Evolutionary conservation across 2,797 vertebrate species (phyloP).

Genomic region (Lacerta viridis): DNA sequence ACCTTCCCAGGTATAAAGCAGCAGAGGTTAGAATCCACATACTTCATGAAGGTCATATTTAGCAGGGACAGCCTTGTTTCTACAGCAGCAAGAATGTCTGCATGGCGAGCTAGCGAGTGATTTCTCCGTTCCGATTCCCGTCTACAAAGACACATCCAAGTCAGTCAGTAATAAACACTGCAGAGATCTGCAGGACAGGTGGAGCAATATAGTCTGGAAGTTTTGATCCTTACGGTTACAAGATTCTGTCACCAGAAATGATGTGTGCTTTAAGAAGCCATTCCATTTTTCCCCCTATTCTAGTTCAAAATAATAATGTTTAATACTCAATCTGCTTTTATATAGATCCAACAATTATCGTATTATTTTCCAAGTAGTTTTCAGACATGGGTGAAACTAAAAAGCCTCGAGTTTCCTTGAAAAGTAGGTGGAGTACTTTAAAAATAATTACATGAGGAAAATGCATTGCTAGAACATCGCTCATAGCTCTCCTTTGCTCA

Average conservation of each 20-base stretch:
- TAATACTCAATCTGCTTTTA: neutral
- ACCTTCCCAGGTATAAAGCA: conserved; percentile 99
- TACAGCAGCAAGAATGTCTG: conserved; percentile 97
- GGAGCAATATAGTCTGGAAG: neutral
- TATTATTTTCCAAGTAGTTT: neutral
- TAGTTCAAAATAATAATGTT: neutral
- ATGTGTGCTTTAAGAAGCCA: neutral
- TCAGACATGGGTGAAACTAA: neutral
- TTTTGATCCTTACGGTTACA: conserved; percentile 31
- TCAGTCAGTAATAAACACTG: conserved; percentile 50
- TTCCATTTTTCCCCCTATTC: neutral
- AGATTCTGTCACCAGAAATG: neutral
- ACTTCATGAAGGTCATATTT: conserved; percentile 99
- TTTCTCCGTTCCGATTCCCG: conserved; percentile 97
- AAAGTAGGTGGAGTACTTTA: no score
- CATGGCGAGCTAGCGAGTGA: conserved; percentile 96
- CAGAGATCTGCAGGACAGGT: conserved; percentile 53
- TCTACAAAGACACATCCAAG: conserved; percentile 75
- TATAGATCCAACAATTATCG: neutral
- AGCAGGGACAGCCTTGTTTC: conserved; percentile 96
- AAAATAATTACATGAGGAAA: no score
- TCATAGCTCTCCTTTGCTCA: neutral
- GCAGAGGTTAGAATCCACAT: conserved; percentile 98
- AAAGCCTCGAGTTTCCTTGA: neutral
- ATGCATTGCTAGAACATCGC: neutral